Evolutionary conservation across 2,113 vertebrate species (phyloP).

Genomic region (Pan paniscus): DNA sequence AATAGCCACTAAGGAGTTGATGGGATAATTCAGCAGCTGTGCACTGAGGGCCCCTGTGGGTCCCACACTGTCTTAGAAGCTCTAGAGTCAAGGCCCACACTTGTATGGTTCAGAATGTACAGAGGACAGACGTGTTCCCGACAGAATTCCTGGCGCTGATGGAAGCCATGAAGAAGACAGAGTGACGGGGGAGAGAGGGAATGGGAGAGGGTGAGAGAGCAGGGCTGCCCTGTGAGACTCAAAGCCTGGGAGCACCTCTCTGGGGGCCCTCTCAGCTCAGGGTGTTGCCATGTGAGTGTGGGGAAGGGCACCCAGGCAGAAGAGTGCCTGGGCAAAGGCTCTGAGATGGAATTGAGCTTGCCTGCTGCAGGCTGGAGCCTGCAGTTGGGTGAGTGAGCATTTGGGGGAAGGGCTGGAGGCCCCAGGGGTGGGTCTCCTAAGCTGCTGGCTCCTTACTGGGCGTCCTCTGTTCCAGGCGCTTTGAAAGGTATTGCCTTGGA

Average conservation of each 20-base stretch:
- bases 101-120: background rate
- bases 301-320: background rate
- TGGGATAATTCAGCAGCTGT: background rate
- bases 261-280: background rate
- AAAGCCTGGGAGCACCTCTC: background rate
- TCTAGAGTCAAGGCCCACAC: background rate
- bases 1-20: background rate
- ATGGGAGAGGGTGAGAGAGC: background rate
- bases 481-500: background rate
- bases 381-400: background rate
- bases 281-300: background rate
- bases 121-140: background rate
- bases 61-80: background rate
- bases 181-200: background rate
- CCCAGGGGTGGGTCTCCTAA: background rate
- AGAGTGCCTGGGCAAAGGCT: background rate
- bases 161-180: background rate
- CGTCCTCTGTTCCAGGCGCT: background rate
- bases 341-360: background rate
- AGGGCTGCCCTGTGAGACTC: background rate
- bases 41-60: background rate
- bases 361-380: too few species aligned
- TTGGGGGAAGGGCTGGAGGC: background rate
- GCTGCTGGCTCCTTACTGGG: background rate
- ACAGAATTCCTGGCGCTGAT: background rate